Base-by-base conservation (phyloP, 2,797 vertebrate species). In the Girardinus metallicus region DNA sequence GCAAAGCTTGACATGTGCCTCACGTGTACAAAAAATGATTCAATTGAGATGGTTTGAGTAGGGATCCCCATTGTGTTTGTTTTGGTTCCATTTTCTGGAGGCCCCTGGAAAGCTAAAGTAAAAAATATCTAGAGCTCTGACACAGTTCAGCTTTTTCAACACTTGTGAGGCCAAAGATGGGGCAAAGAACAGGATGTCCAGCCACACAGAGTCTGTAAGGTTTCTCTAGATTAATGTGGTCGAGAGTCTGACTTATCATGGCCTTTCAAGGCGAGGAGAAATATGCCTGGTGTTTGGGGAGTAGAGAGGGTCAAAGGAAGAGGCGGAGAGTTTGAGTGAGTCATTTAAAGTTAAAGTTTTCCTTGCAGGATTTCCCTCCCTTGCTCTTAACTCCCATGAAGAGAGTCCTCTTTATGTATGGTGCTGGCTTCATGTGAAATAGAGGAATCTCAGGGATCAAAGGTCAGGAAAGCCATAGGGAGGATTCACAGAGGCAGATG, bases 41-140 rank as follows among this genome's bases (percentile, higher is more conserved):
- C 83, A 89, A 85, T 90, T 88, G 79, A 91, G 86, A 82, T 72
- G 79, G 86, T 87, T 82, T 79, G 80, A 88, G 82, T 21, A 79
- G 86, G 87, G 87, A 90, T 91, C 86, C 85, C 85, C 86, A 34
- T 83, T 86, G 85, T 90, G 83, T 93, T 94, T 89, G 88, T 92
- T 94, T 93, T 88, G 80, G 26, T 90, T 91, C 82, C 82, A 85
- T 13, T 47, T 72, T 72, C 84, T 70, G 78, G 88, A 87, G 90
- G 84, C 91, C 84, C 80, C 77, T 77, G 85, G 81, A 88, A 89
- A 92, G 80, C 70, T 78, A 78, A 83, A 90, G 87, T 80, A 87
- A 92, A 91, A 53, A 92, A 91, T 82, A 88, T 82, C 85, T 84
- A 84, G 78, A 85, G 81, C 85, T 85, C 84, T 81, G 81, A 80